Evolutionary conservation across 2,113 vertebrate genomes (phyloP).

Genomic region (Ptyas mucosa): DNA sequence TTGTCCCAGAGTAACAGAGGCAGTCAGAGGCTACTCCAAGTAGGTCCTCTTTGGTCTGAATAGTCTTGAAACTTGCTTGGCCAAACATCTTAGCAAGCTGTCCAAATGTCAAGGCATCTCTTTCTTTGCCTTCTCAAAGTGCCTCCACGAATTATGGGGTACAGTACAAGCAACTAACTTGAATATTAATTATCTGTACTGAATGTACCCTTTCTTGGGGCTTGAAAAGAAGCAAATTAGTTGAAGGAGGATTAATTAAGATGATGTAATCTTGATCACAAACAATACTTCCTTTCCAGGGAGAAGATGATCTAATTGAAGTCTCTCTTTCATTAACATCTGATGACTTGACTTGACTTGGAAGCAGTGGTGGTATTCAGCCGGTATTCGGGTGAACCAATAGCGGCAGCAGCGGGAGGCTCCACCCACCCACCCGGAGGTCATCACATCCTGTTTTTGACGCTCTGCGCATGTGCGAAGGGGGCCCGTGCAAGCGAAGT

Average conservation of each 20-base stretch:
- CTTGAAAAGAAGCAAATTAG: slow-evolving; percentile 72
- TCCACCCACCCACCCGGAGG: too few relatives aligned
- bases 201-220: slow-evolving; percentile 70
- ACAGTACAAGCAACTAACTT: slow-evolving; percentile 67
- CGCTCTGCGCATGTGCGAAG: too few relatives aligned
- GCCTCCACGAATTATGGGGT: slow-evolving; percentile 61
- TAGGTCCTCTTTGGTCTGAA: not conserved
- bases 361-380: slow-evolving; percentile 3
- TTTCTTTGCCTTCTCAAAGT: slow-evolving; percentile 47
- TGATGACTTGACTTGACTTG: slow-evolving; percentile 68
- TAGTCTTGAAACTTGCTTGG: not conserved
- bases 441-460: too few relatives aligned
- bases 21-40: slow-evolving; percentile 43
- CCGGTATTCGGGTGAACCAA: too few relatives aligned
- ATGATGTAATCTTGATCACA: slow-evolving; percentile 75
- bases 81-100: slow-evolving; percentile 34
- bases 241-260: slow-evolving; percentile 75
- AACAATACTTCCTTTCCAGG: slow-evolving; percentile 72
- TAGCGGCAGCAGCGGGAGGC: too few relatives aligned
- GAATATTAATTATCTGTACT: slow-evolving; percentile 78
- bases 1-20: slow-evolving; percentile 34
- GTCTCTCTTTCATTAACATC: slow-evolving; percentile 74
- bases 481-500: too few relatives aligned
- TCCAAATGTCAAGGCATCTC: slow-evolving; percentile 39
- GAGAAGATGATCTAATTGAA: slow-evolving; percentile 76